Conservation (phyloP, 2,113 vertebrate genomes). For the Hyla sarda region DNA sequence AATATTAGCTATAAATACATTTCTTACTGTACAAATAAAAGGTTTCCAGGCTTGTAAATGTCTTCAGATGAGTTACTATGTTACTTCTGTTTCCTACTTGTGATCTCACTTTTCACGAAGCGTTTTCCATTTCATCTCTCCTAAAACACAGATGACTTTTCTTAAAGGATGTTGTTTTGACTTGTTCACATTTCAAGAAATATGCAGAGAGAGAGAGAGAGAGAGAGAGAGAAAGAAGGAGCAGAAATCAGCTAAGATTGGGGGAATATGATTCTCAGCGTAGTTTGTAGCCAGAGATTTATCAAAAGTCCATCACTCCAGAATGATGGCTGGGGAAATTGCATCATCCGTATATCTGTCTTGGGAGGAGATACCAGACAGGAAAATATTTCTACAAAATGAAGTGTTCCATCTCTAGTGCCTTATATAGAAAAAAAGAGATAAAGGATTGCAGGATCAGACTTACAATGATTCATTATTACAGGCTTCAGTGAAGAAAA, state of each 20-base stretch:
- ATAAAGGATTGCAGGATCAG: not conserved
- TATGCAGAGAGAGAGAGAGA: slow-evolving; percentile 36
- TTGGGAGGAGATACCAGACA: slow-evolving; percentile 61
- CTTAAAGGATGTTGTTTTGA: slow-evolving; percentile 19
- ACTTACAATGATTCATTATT: slow-evolving; percentile 53
- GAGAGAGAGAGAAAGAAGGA: slow-evolving; percentile 34
- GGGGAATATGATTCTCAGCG: slow-evolving; percentile 7
- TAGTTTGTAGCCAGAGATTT: slow-evolving; percentile 61
- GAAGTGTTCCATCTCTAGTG: slow-evolving; percentile 41
- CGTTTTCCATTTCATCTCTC: slow-evolving; percentile 37
- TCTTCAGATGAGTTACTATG: slow-evolving; percentile 13
- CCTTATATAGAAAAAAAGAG: slow-evolving; percentile 61
- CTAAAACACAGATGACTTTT: slow-evolving; percentile 23
- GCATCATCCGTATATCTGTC: slow-evolving; percentile 59
- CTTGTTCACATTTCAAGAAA: slow-evolving; percentile 33
- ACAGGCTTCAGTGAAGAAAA: slow-evolving; percentile 28
- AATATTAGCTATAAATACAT: slow-evolving; percentile 35
- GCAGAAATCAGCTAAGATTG: slow-evolving; percentile 1
- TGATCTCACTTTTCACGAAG: slow-evolving; percentile 22
- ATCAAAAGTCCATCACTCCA: slow-evolving; percentile 65
- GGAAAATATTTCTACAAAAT: slow-evolving; percentile 64
- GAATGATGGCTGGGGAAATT: slow-evolving; percentile 62
- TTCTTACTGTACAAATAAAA: slow-evolving; percentile 16
- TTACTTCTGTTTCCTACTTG: slow-evolving; percentile 8
- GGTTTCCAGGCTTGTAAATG: slow-evolving; percentile 26